Evolutionary conservation across 2,888 invertebrate species (phyloP).

Genomic region (Caenorhabditis wallacei): DNA sequence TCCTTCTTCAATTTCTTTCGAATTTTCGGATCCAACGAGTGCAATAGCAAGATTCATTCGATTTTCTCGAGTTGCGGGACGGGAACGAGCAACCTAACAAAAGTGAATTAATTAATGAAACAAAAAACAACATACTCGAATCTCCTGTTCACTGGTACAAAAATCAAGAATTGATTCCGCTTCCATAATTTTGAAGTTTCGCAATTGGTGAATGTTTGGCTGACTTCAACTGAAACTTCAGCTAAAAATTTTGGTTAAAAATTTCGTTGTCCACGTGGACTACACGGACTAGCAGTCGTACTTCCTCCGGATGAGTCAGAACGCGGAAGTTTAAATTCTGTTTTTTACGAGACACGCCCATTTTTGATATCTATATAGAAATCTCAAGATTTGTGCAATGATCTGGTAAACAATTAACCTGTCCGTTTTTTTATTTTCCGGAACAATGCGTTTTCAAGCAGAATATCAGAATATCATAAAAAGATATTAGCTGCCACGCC

Average conservation of each 20-base stretch:
- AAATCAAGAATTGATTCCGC: conserved; percentile 50
- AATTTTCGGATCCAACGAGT: conserved; percentile 42
- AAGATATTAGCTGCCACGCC: conserved; percentile 32
- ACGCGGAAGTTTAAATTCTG: conserved; percentile 27
- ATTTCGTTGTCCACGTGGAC: conserved; percentile 33
- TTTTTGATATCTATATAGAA: background rate
- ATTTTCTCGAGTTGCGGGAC: conserved; percentile 35
- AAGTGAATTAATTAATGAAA: background rate
- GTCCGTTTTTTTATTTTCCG: conserved; percentile 35
- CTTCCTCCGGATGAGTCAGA: background rate
- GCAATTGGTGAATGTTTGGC: too few species aligned
- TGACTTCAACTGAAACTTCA: too few species aligned
- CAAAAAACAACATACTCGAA: background rate
- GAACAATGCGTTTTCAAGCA: conserved; percentile 46
- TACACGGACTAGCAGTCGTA: conserved; percentile 22
- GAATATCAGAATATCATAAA: background rate
- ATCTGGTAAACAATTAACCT: conserved; percentile 34
- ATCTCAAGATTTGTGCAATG: conserved; percentile 18
- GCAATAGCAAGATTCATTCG: conserved; percentile 38
- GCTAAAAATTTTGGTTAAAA: too few species aligned
- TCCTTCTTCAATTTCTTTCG: conserved; percentile 41
- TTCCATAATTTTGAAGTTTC: conserved; percentile 7
- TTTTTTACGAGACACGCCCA: background rate
- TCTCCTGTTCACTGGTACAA: conserved; percentile 18
- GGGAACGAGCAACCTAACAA: conserved; percentile 39